A percentile compares a stretch with the other conserved stretches of the same genome.
Conservation (phyloP, 2,888 invertebrate genomes). For the Theretra japonica region DNA sequence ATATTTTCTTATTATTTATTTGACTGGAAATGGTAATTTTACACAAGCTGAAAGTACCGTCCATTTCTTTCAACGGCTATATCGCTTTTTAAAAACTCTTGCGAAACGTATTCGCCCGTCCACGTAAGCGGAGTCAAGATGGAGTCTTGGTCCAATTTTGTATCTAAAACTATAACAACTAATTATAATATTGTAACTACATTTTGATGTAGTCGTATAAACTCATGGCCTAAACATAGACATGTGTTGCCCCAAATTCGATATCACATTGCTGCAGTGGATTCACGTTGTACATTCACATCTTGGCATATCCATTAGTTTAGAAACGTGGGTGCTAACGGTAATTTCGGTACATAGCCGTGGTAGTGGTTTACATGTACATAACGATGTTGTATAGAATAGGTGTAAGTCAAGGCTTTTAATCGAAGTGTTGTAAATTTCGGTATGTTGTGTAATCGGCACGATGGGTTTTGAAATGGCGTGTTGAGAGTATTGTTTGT, state of each 20-base stretch:
- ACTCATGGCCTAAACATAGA: slow-evolving; percentile 52
- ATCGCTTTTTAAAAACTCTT: slow-evolving; percentile 36
- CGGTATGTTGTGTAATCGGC: background rate
- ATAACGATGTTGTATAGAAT: slow-evolving; percentile 68
- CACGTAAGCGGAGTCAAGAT: slow-evolving; percentile 40
- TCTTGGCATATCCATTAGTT: slow-evolving; percentile 70
- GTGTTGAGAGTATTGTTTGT: slow-evolving; percentile 8
- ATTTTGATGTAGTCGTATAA: background rate
- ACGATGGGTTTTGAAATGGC: slow-evolving; percentile 10
- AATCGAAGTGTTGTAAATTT: slow-evolving; percentile 21
- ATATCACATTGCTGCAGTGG: slow-evolving; percentile 33
- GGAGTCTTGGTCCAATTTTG: slow-evolving; percentile 2
- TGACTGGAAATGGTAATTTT: slow-evolving; percentile 36
- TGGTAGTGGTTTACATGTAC: slow-evolving; percentile 58
- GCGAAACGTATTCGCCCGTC: slow-evolving; percentile 45
- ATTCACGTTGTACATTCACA: slow-evolving; percentile 50
- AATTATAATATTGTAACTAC: background rate
- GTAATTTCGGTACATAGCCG: slow-evolving; percentile 46
- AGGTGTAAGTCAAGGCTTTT: slow-evolving; percentile 46
- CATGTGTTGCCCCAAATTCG: slow-evolving; percentile 53
- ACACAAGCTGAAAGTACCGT: slow-evolving; percentile 44
- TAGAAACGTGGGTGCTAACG: slow-evolving; percentile 73
- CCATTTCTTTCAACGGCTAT: slow-evolving; percentile 46
- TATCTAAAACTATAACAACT: slow-evolving; percentile 9
- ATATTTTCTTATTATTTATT: background rate